Conservation (phyloP, 1,140 invertebrate species). For the Drosophila sp. region DNA sequence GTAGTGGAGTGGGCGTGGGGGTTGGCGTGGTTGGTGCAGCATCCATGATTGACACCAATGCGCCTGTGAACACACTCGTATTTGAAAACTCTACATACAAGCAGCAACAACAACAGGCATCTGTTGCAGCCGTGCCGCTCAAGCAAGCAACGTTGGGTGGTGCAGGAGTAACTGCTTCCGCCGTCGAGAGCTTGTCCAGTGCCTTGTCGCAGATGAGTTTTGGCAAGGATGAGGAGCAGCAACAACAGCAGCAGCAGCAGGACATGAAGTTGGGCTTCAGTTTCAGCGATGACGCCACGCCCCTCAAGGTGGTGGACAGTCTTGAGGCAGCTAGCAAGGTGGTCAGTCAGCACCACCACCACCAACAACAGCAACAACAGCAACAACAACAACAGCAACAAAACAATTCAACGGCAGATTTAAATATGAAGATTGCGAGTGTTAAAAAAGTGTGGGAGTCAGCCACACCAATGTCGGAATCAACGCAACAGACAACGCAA, state of each 20-base stretch:
- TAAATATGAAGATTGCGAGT: slow-evolving; percentile 97
- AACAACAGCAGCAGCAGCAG: slow-evolving; percentile 87
- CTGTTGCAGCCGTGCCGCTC: slow-evolving; percentile 43
- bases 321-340: slow-evolving; percentile 46
- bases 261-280: slow-evolving; percentile 95
- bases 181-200: slow-evolving; percentile 75
- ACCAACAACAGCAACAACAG: slow-evolving; percentile 55
- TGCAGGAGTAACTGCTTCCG: slow-evolving; percentile 33
- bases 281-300: slow-evolving; percentile 85
- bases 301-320: slow-evolving; percentile 61
- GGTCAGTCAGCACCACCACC: slow-evolving; percentile 61
- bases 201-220: slow-evolving; percentile 86
- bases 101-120: slow-evolving; percentile 87
- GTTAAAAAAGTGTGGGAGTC: slow-evolving; percentile 96
- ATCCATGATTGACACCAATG: slow-evolving; percentile 66
- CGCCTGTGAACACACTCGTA: slow-evolving; percentile 94
- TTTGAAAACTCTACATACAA: slow-evolving; percentile 97
- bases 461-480: slow-evolving; percentile 85
- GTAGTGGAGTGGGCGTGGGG: slow-evolving; percentile 44
- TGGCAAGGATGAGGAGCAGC: slow-evolving; percentile 68
- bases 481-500: slow-evolving; percentile 25
- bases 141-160: slow-evolving; percentile 40
- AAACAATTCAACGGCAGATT: slow-evolving; percentile 91
- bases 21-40: slow-evolving; percentile 37
- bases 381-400: slow-evolving; percentile 82